Percentiles rank a stretch among this genome's conserved stretches.
These are phyloP conservation scores for Agrotis segetum DNA, from an alignment of 2,888 invertebrate genomes.

Conservation along the genomic window DNA sequence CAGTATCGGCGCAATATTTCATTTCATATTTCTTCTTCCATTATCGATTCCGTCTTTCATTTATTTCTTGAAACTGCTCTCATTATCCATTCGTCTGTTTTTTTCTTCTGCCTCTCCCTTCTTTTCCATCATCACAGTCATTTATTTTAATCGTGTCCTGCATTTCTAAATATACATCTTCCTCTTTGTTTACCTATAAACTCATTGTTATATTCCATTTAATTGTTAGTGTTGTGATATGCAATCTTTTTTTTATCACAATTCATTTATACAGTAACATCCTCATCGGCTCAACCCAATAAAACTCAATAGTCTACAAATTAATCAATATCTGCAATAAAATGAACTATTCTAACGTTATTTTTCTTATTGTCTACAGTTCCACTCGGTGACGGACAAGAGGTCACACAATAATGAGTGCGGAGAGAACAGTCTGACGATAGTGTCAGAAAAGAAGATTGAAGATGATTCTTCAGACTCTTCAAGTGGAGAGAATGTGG, in stretches of 20 bases:
- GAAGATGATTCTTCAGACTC: conserved; percentile 88
- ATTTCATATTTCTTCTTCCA: too few species aligned
- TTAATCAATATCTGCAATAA: background rate
- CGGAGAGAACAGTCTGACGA: conserved; percentile 86
- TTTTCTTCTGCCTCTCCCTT: too few species aligned
- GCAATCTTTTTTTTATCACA: background rate
- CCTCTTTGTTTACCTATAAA: background rate
- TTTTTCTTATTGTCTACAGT: conserved; percentile 76
- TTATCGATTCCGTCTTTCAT: too few species aligned
- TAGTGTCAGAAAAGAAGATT: conserved; percentile 87
- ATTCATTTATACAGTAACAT: background rate
- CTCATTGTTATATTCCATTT: background rate
- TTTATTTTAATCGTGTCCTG: too few species aligned
- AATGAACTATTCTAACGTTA: conserved; percentile 1
- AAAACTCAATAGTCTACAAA: background rate
- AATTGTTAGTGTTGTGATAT: background rate
- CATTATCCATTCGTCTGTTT: too few species aligned
- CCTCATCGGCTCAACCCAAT: background rate
- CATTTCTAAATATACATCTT: background rate
- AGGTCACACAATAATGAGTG: conserved; percentile 84
- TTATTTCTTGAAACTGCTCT: too few species aligned
- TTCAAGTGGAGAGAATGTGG: conserved; percentile 86
- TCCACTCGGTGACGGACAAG: conserved; percentile 87
- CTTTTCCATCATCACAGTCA: too few species aligned
- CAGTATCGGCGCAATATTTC: too few species aligned